Evolutionary conservation across 2,888 invertebrate species (phyloP).

Genomic region (Stomorhina lunata): DNA sequence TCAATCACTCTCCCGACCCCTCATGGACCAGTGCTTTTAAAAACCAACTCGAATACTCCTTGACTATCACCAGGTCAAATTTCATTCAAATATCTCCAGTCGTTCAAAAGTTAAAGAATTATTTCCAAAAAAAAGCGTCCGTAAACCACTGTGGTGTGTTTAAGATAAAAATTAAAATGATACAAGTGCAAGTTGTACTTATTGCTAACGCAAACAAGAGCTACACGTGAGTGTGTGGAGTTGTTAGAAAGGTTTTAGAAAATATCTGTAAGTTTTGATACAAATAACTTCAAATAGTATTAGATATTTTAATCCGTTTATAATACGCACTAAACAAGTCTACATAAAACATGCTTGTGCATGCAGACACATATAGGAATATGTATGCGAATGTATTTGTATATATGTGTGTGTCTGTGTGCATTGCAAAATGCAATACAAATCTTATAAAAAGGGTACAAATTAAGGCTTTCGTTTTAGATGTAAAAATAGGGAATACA

Average conservation of each 20-base stretch:
- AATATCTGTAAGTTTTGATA: constrained; percentile 59
- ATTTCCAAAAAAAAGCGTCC: too few relatives aligned
- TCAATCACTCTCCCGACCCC: too few relatives aligned
- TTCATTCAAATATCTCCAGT: too few relatives aligned
- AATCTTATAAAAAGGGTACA: too few relatives aligned
- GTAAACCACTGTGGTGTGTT: too few relatives aligned
- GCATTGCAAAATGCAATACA: constrained; percentile 24
- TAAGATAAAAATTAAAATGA: constrained; percentile 29
- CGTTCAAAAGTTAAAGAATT: too few relatives aligned
- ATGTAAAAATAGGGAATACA: too few relatives aligned
- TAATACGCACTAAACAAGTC: constrained; percentile 74
- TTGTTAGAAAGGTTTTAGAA: constrained; percentile 43
- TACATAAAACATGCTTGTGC: background rate
- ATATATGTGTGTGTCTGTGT: background rate
- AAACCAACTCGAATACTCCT: too few relatives aligned
- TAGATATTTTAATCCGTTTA: constrained; percentile 78
- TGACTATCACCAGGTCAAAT: too few relatives aligned
- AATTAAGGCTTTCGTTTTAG: too few relatives aligned
- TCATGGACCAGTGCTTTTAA: too few relatives aligned
- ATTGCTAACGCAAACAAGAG: too few relatives aligned
- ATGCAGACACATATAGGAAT: constrained; percentile 45
- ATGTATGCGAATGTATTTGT: constrained; percentile 40
- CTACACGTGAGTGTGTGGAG: background rate
- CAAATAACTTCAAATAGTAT: constrained; percentile 68
- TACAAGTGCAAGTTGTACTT: background rate